These are phyloP conservation scores for Tadarida brasiliensis DNA, from an alignment of 2,797 vertebrate species.

Conservation along the genomic window DNA sequence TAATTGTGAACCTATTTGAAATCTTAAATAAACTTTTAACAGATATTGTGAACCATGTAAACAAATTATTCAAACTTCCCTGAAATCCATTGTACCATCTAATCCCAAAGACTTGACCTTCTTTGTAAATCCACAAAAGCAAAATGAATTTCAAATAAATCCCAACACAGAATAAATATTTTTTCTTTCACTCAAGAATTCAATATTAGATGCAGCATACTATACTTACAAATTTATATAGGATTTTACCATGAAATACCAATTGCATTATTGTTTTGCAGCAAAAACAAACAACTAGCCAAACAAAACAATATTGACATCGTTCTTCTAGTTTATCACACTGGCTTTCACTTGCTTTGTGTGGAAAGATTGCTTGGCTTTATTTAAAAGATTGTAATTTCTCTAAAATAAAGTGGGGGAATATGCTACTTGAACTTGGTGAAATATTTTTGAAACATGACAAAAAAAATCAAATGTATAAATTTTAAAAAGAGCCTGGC, in stretches of 20 bases:
- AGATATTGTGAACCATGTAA: neutral
- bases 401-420: neutral
- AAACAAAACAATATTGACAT: neutral
- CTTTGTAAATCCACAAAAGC: neutral
- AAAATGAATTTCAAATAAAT: constrained; percentile 22
- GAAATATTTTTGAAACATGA: constrained; percentile 5
- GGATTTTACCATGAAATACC: neutral
- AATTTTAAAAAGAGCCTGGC: neutral
- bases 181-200: neutral
- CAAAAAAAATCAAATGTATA: neutral
- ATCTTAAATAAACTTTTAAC: constrained; percentile 16
- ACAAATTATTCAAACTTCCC: neutral
- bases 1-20: neutral
- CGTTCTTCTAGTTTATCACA: neutral
- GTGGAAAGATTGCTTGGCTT: neutral
- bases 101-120: neutral
- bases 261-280: neutral
- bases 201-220: neutral
- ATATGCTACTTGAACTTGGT: neutral
- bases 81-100: neutral
- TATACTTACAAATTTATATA: neutral
- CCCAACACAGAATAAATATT: neutral
- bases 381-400: neutral
- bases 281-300: neutral
- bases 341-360: neutral